Evolutionary conservation across 2,888 invertebrate species (phyloP).

Genomic region (Caenorhabditis japonica): DNA sequence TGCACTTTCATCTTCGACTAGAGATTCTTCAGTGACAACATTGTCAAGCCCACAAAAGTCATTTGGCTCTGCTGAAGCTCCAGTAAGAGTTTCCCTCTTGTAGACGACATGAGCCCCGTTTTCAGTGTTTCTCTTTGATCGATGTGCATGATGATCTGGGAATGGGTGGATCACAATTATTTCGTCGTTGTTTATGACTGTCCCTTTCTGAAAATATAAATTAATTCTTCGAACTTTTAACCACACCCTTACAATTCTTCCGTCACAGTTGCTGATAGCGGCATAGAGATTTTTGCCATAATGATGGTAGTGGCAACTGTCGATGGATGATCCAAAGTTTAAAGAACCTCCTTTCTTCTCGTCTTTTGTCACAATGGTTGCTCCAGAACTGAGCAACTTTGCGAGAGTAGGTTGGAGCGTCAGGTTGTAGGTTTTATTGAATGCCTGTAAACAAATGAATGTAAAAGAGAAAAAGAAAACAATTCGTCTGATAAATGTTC

Average conservation of each 20-base stretch:
- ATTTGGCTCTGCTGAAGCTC: conserved; percentile 46
- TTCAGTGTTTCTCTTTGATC: conserved; percentile 64
- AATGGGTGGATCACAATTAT: conserved; percentile 75
- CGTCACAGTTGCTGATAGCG: conserved; percentile 76
- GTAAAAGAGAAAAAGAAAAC: too few relatives aligned
- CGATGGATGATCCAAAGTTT: conserved; percentile 53
- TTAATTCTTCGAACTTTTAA: conserved; percentile 10
- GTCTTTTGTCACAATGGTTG: conserved; percentile 64
- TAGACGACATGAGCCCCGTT: conserved; percentile 73
- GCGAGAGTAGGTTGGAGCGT: conserved; percentile 65
- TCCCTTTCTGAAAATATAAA: conserved; percentile 73
- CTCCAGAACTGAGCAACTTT: conserved; percentile 61
- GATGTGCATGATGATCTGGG: conserved; percentile 71
- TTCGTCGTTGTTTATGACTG: conserved; percentile 67
- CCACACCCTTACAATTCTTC: conserved; percentile 64
- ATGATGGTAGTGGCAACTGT: conserved; percentile 74
- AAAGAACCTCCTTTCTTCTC: conserved; percentile 64
- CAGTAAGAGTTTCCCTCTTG: conserved; percentile 66
- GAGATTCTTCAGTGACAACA: conserved; percentile 73
- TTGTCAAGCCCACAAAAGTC: conserved; percentile 76
- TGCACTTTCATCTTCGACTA: conserved; percentile 75
- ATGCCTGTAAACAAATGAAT: conserved; percentile 17
- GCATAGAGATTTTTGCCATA: conserved; percentile 69
- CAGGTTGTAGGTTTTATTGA: conserved; percentile 53
- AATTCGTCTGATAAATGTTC: too few relatives aligned